Evolutionary conservation across 92 coral and sea anemone species (phyloP), one percentile per base, ranked within the genome.

Genomic region (Paramuricea clavata): DNA sequence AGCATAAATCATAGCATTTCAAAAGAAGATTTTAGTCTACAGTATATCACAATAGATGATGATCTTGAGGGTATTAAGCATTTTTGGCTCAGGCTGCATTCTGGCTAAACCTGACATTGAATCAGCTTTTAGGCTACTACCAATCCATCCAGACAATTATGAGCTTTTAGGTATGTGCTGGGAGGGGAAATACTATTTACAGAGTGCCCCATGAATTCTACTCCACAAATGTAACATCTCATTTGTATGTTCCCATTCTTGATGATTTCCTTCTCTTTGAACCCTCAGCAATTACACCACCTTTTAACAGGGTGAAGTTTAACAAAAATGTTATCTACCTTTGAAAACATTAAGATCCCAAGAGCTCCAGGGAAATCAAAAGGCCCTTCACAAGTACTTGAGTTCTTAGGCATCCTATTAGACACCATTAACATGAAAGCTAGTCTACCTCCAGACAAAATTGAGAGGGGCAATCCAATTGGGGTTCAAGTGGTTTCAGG

Each of bases 251-350:
- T n/a, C 94, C 89, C 39, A 92, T 92, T 64, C 52, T 89, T 12
- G 92, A 89, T 72, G 92, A 92, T 86, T 89, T 92, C 39, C 79
- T 92, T 22, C 68, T 92, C n/a, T 75, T 85, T 21, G 94, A 92
- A 41, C 91, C 90, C 10, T 35, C 81, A 11, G 32, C 69, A 26
- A 17, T 31, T 2, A 2, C 59, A 23, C 30, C 28, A 11, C 80
- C 80, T 36, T 41, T 31, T 11, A 57, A 71, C 25, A 26, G 33
- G 30, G 13, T 21, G 54, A 78, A 92, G 89, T 44, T 69, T 89
- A 23, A 78, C 88, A 19, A 88, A 82, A 49, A 81, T 89, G 92
- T 82, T 86, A 16, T 50, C 87, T 22, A 41, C 92, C 23, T 82
- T 92, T 25, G 57, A 62, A 72, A 87, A 85, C 39, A 74, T 89